Percentiles rank a stretch among this genome's conserved stretches.
Evolutionary conservation across 2,888 invertebrate genomes (phyloP).

Genomic region (Pimpla rufipes): DNA sequence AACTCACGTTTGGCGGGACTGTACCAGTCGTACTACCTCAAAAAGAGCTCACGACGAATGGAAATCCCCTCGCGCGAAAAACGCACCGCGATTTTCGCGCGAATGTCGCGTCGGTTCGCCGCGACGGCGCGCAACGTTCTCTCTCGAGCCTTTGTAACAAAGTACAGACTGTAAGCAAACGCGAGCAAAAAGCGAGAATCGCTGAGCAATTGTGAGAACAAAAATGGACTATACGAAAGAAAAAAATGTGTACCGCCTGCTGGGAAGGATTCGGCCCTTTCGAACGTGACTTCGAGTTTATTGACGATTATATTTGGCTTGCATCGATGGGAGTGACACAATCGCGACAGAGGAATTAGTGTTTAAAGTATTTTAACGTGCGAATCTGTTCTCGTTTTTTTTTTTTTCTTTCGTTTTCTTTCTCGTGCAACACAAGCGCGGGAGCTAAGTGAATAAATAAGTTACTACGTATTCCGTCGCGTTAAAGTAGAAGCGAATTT

Average conservation of each 20-base stretch:
- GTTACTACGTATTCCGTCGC: not conserved
- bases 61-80: too few relatives aligned
- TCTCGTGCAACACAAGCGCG: slow-evolving; percentile 2
- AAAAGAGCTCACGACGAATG: too few relatives aligned
- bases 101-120: too few relatives aligned
- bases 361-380: slow-evolving; percentile 51
- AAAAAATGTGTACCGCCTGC: not conserved
- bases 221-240: too few relatives aligned
- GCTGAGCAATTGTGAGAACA: too few relatives aligned
- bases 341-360: slow-evolving; percentile 35
- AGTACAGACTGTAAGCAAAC: slow-evolving; percentile 2
- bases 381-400: slow-evolving; percentile 27
- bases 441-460: slow-evolving; percentile 11
- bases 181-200: not conserved
- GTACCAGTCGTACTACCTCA: too few relatives aligned
- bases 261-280: not conserved
- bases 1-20: too few relatives aligned
- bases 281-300: not conserved
- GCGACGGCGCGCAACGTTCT: not conserved
- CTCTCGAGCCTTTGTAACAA: slow-evolving; percentile 18
- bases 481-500: not conserved
- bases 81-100: too few relatives aligned
- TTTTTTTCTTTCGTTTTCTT: slow-evolving; percentile 9
- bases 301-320: not conserved
- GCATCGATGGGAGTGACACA: slow-evolving; percentile 11